These are phyloP conservation scores for Drosophila cognata DNA, from an alignment of 2,888 invertebrate species.

Conservation along the genomic window DNA sequence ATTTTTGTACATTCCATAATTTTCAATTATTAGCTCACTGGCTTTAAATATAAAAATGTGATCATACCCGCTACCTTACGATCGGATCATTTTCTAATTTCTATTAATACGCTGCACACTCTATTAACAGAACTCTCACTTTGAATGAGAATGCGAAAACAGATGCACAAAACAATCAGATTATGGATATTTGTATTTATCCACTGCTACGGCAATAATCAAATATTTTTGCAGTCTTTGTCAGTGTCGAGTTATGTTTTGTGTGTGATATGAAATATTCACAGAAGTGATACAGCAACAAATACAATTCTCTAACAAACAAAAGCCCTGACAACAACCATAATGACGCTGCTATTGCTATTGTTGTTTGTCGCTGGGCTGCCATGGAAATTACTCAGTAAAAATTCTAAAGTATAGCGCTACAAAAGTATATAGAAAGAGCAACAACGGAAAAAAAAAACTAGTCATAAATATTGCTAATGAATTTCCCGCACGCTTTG, in stretches of 20 bases:
- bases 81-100: not conserved
- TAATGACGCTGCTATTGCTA: constrained; percentile 52
- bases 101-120: not conserved
- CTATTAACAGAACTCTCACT: not conserved
- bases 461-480: constrained; percentile 79
- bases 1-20: not conserved
- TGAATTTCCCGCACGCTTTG: constrained; percentile 82
- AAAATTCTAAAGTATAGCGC: constrained; percentile 45
- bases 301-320: constrained; percentile 36
- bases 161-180: not conserved
- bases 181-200: not conserved
- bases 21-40: constrained; percentile 11
- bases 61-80: not conserved
- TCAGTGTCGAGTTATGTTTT: constrained; percentile 8
- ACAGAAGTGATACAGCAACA: constrained; percentile 37
- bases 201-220: constrained; percentile 1
- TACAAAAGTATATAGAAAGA: constrained; percentile 5
- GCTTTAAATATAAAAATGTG: constrained; percentile 1
- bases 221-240: constrained; percentile 17
- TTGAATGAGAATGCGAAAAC: not conserved
- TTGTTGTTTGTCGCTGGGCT: constrained; percentile 31
- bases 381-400: constrained; percentile 73
- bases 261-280: constrained; percentile 29
- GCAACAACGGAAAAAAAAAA: constrained; percentile 27
- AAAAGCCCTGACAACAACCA: constrained; percentile 57